Evolutionary conservation across 2,797 vertebrate species (phyloP), one percentile per base, ranked within the genome.

Genomic region (Allobates femoralis): DNA sequence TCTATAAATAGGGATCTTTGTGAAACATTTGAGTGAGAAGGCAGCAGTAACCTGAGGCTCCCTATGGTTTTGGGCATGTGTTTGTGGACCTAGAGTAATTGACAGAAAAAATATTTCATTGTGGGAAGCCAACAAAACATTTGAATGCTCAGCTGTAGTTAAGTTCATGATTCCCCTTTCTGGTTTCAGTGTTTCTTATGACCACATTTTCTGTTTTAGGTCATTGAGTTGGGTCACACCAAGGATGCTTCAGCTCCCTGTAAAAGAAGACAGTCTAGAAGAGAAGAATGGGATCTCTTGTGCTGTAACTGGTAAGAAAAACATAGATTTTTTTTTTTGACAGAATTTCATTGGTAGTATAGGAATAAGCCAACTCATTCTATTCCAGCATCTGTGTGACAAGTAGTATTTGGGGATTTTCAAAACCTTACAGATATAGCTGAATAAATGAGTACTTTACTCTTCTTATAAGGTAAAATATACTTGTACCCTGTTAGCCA

Each of bases 181-280:
- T 23, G 23, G 32, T 62, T 8, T 79, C 16, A 55, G 32, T 34
- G 30, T 37, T 67, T 37, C 34, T 23, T 51, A 16, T 71, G 6
- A 15, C 21, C 7, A 21, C 5, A 7, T 50, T 60, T 66, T 62
- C 10, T 51, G 85, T 89, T 85, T 56, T 91, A 96, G 95, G 53
- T 94, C 95, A 18, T 93, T 96, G 67, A 95, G 94, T 87, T 96
- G 95, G 95, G 92, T 96, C 5, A 96, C 94, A 5, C 94, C 94
- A 0, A 91, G 94, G 89, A 96, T 96, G 95, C 92, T 96, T 64
- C 87, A 90, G 0, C 94, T 96, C 11, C 94, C 95, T 50, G 93
- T 95, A 79, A 91, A 93, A 53, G 90, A 93, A 32, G 85, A 92
- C 58, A 89, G 90, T n/a, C 87, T 89, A 6, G 74, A 91, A 37